Percentiles rank a stretch among this genome's conserved stretches.
Evolutionary conservation across 2,888 invertebrate species (phyloP).

Genomic region (Scaptomyza reducta): DNA sequence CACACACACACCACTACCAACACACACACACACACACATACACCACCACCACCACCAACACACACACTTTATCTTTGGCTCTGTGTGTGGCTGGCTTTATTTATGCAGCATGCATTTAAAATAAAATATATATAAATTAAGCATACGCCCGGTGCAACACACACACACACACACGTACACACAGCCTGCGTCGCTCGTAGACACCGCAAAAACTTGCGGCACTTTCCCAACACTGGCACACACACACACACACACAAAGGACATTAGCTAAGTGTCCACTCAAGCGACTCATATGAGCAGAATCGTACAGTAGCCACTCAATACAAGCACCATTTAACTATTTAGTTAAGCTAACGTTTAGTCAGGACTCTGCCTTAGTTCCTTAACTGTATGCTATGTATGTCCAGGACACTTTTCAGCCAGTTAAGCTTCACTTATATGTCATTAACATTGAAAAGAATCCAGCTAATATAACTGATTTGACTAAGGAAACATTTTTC

Average conservation of each 20-base stretch:
- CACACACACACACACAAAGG: slow-evolving; percentile 12
- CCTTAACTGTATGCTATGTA: not conserved
- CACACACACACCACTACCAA: slow-evolving; percentile 19
- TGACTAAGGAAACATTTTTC: too few relatives aligned
- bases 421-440: not conserved
- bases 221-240: slow-evolving; percentile 12
- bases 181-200: slow-evolving; percentile 46
- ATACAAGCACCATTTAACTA: slow-evolving; percentile 19
- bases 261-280: slow-evolving; percentile 33
- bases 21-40: slow-evolving; percentile 17
- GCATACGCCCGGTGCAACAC: slow-evolving; percentile 66
- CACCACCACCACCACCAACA: slow-evolving; percentile 7
- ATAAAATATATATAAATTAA: slow-evolving; percentile 78
- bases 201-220: slow-evolving; percentile 15
- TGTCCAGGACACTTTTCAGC: not conserved
- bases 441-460: not conserved
- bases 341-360: not conserved
- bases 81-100: slow-evolving; percentile 53
- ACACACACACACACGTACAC: not conserved
- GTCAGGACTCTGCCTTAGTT: not conserved
- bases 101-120: slow-evolving; percentile 76
- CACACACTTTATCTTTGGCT: slow-evolving; percentile 12
- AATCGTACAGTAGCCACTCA: slow-evolving; percentile 3
- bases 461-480: too few relatives aligned
- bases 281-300: slow-evolving; percentile 10